Conservation (phyloP, 2,797 vertebrate species). For the Hypotaenidia okinawae region DNA sequence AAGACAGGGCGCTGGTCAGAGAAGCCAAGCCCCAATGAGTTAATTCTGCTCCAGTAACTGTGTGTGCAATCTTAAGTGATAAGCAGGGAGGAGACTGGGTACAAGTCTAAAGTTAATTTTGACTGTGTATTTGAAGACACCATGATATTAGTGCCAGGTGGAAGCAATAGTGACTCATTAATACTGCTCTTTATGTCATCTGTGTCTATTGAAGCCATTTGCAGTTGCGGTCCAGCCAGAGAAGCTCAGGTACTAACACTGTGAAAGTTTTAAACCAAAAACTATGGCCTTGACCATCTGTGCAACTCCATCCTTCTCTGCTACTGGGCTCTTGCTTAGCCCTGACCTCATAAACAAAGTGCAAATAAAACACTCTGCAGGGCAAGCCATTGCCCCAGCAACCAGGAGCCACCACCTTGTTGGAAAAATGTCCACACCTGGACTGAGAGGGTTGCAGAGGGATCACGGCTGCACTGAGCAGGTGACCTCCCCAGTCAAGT, state of each 20-base stretch:
- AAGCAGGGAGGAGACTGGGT: not conserved
- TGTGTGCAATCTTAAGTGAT: rapidly evolving
- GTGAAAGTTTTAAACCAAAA: not conserved
- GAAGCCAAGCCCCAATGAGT: not conserved
- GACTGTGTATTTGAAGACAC: not conserved
- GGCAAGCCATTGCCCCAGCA: not conserved
- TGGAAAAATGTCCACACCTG: too few relatives aligned
- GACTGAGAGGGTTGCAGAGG: not conserved
- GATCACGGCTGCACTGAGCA: rapidly evolving
- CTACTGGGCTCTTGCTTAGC: not conserved
- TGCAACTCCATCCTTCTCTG: not conserved
- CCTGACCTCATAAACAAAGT: not conserved
- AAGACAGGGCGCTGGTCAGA: not conserved
- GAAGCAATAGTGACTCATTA: constrained; percentile 19
- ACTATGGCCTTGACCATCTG: not conserved
- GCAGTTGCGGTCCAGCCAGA: not conserved
- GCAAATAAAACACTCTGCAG: not conserved
- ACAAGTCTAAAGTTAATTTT: not conserved
- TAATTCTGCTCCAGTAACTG: not conserved
- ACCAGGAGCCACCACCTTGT: not conserved
- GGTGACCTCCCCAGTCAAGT: not conserved
- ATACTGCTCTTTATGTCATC: not conserved
- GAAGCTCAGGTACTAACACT: rapidly evolving
- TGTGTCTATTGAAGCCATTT: not conserved
- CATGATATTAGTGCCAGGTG: not conserved